Evolutionary conservation across 2,888 invertebrate species (phyloP).

Genomic region (Apomyelois bistriatella): DNA sequence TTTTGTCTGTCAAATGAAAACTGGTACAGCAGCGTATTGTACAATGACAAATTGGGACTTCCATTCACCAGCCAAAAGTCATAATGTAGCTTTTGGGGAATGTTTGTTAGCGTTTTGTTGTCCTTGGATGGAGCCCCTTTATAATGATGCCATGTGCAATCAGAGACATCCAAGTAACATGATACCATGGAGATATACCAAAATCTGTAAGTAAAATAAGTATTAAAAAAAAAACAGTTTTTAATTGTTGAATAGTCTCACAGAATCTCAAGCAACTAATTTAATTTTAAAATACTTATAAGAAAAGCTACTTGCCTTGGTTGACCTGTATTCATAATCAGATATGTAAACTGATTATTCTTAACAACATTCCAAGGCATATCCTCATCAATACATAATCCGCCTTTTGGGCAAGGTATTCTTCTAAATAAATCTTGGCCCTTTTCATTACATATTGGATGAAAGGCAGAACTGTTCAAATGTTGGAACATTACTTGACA

Average conservation of each 20-base stretch:
- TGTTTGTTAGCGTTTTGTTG: slow-evolving; percentile 51
- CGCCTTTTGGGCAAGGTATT: slow-evolving; percentile 89
- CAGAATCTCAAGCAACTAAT: too few relatives aligned
- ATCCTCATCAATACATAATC: slow-evolving; percentile 93
- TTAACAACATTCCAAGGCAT: slow-evolving; percentile 90
- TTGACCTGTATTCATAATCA: slow-evolving; percentile 92
- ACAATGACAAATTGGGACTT: slow-evolving; percentile 92
- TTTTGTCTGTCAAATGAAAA: slow-evolving; percentile 98
- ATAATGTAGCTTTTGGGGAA: slow-evolving; percentile 80
- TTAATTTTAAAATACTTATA: too few relatives aligned
- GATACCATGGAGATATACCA: slow-evolving; percentile 98
- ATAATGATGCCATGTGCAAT: slow-evolving; percentile 92
- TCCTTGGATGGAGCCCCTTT: slow-evolving; percentile 52
- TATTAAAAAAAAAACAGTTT: too few relatives aligned
- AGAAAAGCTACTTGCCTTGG: slow-evolving; percentile 83
- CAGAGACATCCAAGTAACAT: slow-evolving; percentile 89
- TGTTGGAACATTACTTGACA: slow-evolving; percentile 93
- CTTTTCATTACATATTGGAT: slow-evolving; percentile 88
- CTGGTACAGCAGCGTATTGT: slow-evolving; percentile 94
- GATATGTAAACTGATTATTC: slow-evolving; percentile 96
- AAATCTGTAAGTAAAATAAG: slow-evolving; percentile 81
- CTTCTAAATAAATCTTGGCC: slow-evolving; percentile 89
- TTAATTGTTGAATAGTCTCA: too few relatives aligned
- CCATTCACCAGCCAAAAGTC: slow-evolving; percentile 98
- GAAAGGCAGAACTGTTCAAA: slow-evolving; percentile 90